Evolutionary conservation across 2,113 vertebrate genomes (phyloP).

Genomic region (Tiliqua scincoides): DNA sequence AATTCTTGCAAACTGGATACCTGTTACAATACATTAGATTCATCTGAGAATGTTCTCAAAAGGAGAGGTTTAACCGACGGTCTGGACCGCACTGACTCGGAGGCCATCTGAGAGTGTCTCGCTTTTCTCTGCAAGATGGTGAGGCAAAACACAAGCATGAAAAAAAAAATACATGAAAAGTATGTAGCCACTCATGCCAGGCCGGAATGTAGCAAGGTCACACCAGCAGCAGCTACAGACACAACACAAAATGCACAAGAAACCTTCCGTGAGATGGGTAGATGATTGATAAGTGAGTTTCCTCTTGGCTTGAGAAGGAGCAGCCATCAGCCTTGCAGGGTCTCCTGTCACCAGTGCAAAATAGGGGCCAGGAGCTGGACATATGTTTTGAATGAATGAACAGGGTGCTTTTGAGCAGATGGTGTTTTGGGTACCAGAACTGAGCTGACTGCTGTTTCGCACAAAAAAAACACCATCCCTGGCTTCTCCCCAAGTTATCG

Average conservation of each 20-base stretch:
- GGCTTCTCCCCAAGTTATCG: too few species aligned
- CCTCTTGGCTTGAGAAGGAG: too few species aligned
- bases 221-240: neutral
- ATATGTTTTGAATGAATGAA: too few species aligned
- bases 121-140: conserved; percentile 88
- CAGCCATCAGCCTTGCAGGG: too few species aligned
- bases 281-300: accelerated
- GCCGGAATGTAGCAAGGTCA: neutral
- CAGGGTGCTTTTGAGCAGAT: too few species aligned
- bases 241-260: too few species aligned
- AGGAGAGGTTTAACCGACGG: conserved; percentile 95
- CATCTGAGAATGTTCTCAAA: conserved; percentile 99
- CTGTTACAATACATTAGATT: conserved; percentile 96
- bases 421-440: too few species aligned
- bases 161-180: conserved; percentile 61
- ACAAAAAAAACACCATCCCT: too few species aligned
- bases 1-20: conserved; percentile 82
- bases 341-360: too few species aligned
- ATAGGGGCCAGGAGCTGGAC: too few species aligned
- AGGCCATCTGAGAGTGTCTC: conserved; percentile 78
- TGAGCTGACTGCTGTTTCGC: too few species aligned
- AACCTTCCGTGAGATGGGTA: too few species aligned
- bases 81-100: conserved; percentile 82
- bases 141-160: conserved; percentile 81
- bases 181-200: conserved; percentile 38